Conservation (phyloP, 2,113 vertebrate genomes). For the Elanus axillaris region DNA sequence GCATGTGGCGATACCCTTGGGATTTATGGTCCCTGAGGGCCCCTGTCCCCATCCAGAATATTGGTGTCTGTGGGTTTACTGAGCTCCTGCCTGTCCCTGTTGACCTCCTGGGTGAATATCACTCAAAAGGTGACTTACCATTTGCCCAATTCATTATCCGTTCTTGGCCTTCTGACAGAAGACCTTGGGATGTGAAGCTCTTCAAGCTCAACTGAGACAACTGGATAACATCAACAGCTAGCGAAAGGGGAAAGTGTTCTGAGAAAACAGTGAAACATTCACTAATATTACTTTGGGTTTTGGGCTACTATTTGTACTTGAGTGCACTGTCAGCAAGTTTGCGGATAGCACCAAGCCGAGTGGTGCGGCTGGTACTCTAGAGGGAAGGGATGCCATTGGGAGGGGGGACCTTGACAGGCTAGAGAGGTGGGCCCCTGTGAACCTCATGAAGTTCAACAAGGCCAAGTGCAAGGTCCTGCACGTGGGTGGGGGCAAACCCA, state of each 20-base stretch:
- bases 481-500: background rate
- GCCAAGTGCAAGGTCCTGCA: background rate
- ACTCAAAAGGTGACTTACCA: background rate
- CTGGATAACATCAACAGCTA: background rate
- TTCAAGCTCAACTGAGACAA: background rate
- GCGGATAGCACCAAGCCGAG: background rate
- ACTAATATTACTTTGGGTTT: background rate
- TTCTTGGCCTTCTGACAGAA: background rate
- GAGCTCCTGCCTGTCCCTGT: background rate
- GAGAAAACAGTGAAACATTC: background rate
- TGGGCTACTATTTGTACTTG: background rate
- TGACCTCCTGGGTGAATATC: background rate
- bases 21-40: background rate
- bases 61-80: background rate
- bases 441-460: background rate
- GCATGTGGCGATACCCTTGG: background rate
- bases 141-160: rapidly evolving
- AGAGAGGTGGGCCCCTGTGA: background rate
- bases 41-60: too few relatives aligned
- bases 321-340: background rate
- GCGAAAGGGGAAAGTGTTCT: background rate
- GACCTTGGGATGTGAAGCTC: background rate
- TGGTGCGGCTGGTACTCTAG: too few relatives aligned
- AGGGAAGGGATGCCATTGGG: background rate
- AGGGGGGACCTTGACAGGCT: too few relatives aligned